A percentile compares a stretch with the other conserved stretches of the same genome.
These are phyloP conservation scores for Melitaea cinxia DNA, from an alignment of 1,140 invertebrate genomes.

Conservation along the genomic window DNA sequence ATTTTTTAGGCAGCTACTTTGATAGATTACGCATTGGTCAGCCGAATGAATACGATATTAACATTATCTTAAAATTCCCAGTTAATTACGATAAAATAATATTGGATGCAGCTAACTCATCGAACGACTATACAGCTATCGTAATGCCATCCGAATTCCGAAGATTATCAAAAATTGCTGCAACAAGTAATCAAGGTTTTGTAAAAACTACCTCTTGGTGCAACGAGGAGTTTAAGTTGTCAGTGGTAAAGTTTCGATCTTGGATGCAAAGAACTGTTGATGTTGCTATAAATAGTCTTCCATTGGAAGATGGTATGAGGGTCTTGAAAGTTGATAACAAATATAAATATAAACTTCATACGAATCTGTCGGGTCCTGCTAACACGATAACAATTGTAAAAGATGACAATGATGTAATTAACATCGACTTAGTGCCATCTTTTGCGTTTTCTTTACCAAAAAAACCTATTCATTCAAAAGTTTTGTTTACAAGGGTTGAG, in stretches of 20 bases:
- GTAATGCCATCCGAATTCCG: slow-evolving; percentile 56
- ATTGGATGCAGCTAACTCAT: slow-evolving; percentile 38
- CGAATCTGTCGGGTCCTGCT: slow-evolving; percentile 52
- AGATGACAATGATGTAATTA: slow-evolving; percentile 41
- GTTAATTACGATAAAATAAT: slow-evolving; percentile 49
- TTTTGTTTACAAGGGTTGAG: slow-evolving; percentile 43
- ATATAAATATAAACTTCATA: slow-evolving; percentile 32
- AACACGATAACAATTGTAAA: slow-evolving; percentile 49
- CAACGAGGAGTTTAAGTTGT: slow-evolving; percentile 42
- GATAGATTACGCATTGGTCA: slow-evolving; percentile 54
- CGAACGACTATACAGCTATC: slow-evolving; percentile 44
- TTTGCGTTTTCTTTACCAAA: slow-evolving; percentile 50
- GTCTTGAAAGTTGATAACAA: slow-evolving; percentile 44
- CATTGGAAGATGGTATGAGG: slow-evolving; percentile 36
- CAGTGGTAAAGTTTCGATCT: slow-evolving; percentile 44
- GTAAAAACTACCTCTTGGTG: slow-evolving; percentile 52
- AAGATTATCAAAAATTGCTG: slow-evolving; percentile 42
- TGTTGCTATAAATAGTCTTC: slow-evolving; percentile 40
- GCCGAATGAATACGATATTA: slow-evolving; percentile 56
- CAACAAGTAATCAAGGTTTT: slow-evolving; percentile 46
- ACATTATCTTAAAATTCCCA: slow-evolving; percentile 49
- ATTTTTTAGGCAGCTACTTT: slow-evolving; percentile 56
- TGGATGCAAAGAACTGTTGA: slow-evolving; percentile 60
- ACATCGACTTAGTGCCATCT: slow-evolving; percentile 56
- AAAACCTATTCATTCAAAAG: slow-evolving; percentile 37